These are phyloP conservation scores for Sus cebifrons DNA, from an alignment of 2,797 vertebrate genomes.

Conservation along the genomic window DNA sequence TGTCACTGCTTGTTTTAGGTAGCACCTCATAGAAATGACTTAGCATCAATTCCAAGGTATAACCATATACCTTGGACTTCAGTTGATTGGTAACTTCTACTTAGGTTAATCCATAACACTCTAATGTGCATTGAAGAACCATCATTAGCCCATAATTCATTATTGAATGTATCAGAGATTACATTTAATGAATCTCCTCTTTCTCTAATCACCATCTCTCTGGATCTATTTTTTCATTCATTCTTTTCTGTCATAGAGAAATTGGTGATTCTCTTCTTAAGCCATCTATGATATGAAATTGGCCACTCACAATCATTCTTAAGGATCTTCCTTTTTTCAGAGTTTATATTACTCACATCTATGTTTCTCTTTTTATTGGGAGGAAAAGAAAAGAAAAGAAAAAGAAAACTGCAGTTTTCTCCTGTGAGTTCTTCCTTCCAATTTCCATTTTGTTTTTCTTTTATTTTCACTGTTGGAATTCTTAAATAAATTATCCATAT, in stretches of 20 bases:
- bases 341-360: not conserved
- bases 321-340: not conserved
- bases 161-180: constrained; percentile 9
- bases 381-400: not conserved
- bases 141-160: constrained; percentile 11
- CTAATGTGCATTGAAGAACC: not conserved
- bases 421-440: not conserved
- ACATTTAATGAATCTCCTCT: not conserved
- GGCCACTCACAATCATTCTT: not conserved
- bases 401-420: not conserved
- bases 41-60: not conserved
- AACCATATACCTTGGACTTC: not conserved
- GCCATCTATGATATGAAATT: not conserved
- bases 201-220: not conserved
- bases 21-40: not conserved
- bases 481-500: not conserved
- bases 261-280: not conserved
- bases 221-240: not conserved
- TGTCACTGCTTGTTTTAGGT: not conserved
- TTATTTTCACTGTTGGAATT: not conserved
- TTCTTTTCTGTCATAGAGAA: not conserved
- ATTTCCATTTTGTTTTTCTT: not conserved
- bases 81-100: constrained; percentile 56
- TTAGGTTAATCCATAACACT: constrained; percentile 60
- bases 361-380: not conserved